Evolutionary conservation across 2,888 invertebrate species (phyloP), one percentile per base, ranked within the genome.

Genomic region (Tridacna crocea): DNA sequence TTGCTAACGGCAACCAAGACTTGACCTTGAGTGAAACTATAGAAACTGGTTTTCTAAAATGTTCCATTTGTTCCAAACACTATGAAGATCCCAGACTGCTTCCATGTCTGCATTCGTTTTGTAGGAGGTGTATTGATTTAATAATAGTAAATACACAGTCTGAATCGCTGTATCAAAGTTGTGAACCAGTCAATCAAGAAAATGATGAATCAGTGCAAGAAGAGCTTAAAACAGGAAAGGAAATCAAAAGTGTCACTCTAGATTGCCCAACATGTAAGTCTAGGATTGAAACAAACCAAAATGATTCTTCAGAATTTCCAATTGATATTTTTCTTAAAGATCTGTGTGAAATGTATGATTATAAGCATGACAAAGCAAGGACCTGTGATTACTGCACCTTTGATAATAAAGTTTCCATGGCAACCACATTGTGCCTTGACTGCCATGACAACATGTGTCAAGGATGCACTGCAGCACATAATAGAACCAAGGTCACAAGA

Each of bases 391-490:
- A 93, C 85, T 93, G 93, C 72, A 75, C 68, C 27, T 91, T 83
- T 84, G 92, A 91, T 58, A 88, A 90, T 0, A 89, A 89, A 70
- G 81, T 72, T 11, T 77, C 79, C 10, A 36, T 70, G 22, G 93
- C 93, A 17, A 83, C 79, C 0, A 78, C 82, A 19, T 76, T 91
- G 15, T 93, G 93, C 76, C 83, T 93, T 15, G 91, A 93, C 26
- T 93, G 93, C 72, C 87, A 86, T 26, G 93, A 93, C 80, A 89
- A 92, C 76, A 86, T 93, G 87, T 93, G 93, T 83, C 85, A 88
- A 24, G 77, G 77, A 19, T 93, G 93, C 76, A 80, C 88, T 0
- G 88, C 84, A 27, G 92, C 92, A 0, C 93, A 93, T 83, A 84
- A 87, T 0, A 87, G 89, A 22, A 93, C 93, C 36, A 92, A 92